phyloP scores from a whole-genome alignment of 2,113 vertebrate species.

The Callaeas wilsoni region DNA sequence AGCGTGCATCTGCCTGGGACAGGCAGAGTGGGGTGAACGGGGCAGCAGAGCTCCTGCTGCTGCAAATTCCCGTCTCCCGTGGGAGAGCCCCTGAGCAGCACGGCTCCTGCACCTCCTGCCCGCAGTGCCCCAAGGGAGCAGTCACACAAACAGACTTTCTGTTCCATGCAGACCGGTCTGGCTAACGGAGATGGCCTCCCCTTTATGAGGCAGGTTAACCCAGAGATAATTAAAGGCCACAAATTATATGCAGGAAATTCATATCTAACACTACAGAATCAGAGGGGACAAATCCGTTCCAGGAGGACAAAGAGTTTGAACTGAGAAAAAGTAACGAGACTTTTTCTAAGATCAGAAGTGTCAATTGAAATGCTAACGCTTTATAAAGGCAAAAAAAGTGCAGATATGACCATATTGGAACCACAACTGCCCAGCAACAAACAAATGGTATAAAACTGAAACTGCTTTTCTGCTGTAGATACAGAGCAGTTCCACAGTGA shows the following conservation, averaged over 20 bases:
- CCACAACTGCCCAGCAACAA: neutral
- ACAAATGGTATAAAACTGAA: neutral
- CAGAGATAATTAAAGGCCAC: neutral
- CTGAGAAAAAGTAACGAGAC: neutral
- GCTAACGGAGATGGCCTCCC: neutral
- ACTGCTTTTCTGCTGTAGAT: neutral
- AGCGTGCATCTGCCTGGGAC: too few relatives aligned
- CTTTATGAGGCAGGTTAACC: neutral
- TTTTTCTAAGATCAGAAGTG: neutral
- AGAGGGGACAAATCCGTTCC: neutral
- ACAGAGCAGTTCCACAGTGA: neutral
- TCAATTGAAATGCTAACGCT: neutral
- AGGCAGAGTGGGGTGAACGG: fast-evolving
- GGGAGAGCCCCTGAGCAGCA: neutral
- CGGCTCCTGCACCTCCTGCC: neutral
- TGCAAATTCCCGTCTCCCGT: fast-evolving
- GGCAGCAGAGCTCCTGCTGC: neutral
- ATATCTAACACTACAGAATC: neutral
- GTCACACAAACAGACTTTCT: neutral
- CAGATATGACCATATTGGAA: neutral
- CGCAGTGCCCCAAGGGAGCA: neutral
- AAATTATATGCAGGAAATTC: neutral
- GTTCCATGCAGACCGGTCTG: neutral
- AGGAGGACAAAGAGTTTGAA: neutral
- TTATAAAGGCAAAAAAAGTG: neutral